A percentile compares a stretch with the other conserved stretches of the same genome.
phyloP scores from a whole-genome alignment of 2,113 vertebrate genomes.

The Petaurus breviceps region DNA sequence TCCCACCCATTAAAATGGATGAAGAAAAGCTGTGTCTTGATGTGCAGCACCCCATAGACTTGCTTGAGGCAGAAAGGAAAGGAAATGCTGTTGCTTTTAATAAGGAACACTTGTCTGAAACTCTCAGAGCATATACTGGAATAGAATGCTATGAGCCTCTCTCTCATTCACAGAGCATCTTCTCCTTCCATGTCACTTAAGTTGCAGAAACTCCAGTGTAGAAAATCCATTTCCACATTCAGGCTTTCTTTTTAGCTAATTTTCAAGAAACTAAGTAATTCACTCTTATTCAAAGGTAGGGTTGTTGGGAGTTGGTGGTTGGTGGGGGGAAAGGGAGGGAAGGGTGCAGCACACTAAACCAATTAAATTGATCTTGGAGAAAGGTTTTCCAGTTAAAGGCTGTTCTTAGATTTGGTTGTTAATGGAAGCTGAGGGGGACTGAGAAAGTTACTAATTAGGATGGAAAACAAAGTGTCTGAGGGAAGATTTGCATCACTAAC shows the following conservation, averaged over 20 bases:
- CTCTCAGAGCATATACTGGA: conserved; percentile 36
- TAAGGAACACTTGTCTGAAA: conserved; percentile 57
- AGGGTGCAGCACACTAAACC: neutral
- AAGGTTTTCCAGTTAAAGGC: conserved; percentile 52
- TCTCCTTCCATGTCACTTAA: conserved; percentile 19
- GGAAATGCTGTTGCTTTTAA: conserved; percentile 48
- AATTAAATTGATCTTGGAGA: conserved; percentile 41
- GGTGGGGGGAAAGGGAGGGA: neutral
- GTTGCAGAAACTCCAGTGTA: conserved; percentile 49
- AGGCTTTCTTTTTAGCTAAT: conserved; percentile 27
- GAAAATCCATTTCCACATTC: conserved; percentile 19
- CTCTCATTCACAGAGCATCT: conserved; percentile 25
- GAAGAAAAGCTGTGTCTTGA: conserved; percentile 79
- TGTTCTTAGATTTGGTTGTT: conserved; percentile 21
- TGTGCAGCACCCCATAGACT: conserved; percentile 78
- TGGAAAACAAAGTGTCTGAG: conserved; percentile 2
- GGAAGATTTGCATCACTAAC: neutral
- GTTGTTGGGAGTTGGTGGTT: neutral
- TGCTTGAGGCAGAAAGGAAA: conserved; percentile 76
- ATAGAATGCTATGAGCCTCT: neutral
- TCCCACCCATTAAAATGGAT: conserved; percentile 77
- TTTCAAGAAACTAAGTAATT: conserved; percentile 20
- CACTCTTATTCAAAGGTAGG: neutral
- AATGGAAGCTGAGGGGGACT: conserved; percentile 21
- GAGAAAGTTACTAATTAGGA: conserved; percentile 36